Base-by-base conservation (phyloP, 2,888 invertebrate species). In the Harpalus rufipes region DNA sequence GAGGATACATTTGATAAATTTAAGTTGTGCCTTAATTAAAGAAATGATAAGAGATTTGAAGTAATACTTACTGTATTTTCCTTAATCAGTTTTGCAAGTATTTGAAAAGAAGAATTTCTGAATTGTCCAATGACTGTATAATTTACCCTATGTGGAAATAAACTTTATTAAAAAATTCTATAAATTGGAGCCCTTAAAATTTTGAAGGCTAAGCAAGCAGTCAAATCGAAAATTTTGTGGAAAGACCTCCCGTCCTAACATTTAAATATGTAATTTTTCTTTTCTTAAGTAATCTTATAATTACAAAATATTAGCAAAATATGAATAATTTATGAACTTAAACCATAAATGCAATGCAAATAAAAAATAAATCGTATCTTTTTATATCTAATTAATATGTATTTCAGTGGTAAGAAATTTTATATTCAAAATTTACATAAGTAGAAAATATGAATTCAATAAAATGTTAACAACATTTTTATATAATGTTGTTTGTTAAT, bases 381-480 rank as follows among this genome's bases (percentile, higher is more conserved):
- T 72, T 74, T 74, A 44, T 74, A 44, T 39, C 16, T 68, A 63
- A 68, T 68, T 39, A 68, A 68, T 68, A 68, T 68, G 32, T 39
- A 68, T 68, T 32, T 68, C 41, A 68, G 6, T 41, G n/a, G 68
- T 12, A 65, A 65, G 12, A 68, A 68, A 74, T 16, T 41, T 21
- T 16, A 32, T 5, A 32, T 63, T 7, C 18, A 63, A 63, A 18
- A 74, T 74, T 74, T 74, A 18, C 72, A 74, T 74, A 44, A 21
- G 21, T 5, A 41, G 41, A 74, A 18, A 44, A 14, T 74, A 7
- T 10, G 72, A 10, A 44, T 16, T 74, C 18, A 44, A 44, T 18
- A 44, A 74, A 74, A 44, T 74, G 72, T 74, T 74, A 74, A 74
- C 72, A 39, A 16, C 72, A 74, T 74, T 74, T 74, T 74, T 74